A percentile compares a stretch with the other conserved stretches of the same genome.
These are phyloP conservation scores for Chaetops frenatus DNA, from an alignment of 2,113 vertebrate genomes.

Conservation along the genomic window DNA sequence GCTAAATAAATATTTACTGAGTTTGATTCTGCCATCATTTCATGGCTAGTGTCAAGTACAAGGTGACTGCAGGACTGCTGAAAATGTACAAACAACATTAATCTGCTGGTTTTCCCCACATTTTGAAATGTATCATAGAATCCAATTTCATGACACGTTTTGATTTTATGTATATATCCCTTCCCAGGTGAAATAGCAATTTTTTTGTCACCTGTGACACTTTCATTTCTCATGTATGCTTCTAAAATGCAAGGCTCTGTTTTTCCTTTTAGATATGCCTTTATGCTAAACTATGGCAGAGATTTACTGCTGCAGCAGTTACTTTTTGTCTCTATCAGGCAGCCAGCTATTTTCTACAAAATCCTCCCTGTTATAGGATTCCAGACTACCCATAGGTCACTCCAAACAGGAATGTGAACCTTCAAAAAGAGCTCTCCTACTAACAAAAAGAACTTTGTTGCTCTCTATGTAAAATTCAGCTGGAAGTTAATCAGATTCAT, in stretches of 20 bases:
- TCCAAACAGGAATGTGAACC: not conserved
- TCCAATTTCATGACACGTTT: not conserved
- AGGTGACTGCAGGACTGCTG: constrained; percentile 16
- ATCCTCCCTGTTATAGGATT: not conserved
- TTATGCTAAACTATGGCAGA: not conserved
- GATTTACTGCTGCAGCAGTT: not conserved
- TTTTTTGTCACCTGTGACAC: not conserved
- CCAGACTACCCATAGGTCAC: not conserved
- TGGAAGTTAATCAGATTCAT: not conserved
- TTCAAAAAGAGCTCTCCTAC: not conserved
- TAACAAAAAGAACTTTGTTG: not conserved
- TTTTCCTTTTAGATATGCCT: not conserved
- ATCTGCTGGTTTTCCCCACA: not conserved
- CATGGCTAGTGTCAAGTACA: not conserved
- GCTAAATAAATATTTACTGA: constrained; percentile 53
- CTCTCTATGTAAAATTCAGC: not conserved
- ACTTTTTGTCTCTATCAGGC: not conserved
- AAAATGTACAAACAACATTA: not conserved
- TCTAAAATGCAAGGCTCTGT: not conserved
- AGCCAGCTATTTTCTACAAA: not conserved
- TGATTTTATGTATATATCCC: not conserved
- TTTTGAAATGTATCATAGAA: not conserved
- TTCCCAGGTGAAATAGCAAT: not conserved
- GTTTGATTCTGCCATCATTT: not conserved
- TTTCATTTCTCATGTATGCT: not conserved